A percentile compares a stretch with the other conserved stretches of the same genome.
phyloP scores from a whole-genome alignment of 2,888 invertebrate species.

The Aphodius granarius region DNA sequence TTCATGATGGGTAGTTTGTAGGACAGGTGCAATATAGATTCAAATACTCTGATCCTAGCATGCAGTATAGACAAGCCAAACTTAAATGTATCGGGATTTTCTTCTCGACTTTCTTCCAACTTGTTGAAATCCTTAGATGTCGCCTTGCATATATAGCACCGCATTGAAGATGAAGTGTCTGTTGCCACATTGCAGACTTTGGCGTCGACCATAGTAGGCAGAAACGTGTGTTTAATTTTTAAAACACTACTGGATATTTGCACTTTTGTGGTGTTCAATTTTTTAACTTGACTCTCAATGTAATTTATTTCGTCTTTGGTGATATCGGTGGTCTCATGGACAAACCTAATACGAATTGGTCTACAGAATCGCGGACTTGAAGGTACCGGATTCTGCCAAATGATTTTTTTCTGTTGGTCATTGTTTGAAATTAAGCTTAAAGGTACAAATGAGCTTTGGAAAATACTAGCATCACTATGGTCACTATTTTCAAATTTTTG shows the following conservation, averaged over 20 bases:
- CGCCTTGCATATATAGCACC: constrained; percentile 37
- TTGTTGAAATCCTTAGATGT: constrained; percentile 37
- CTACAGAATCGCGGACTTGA: constrained; percentile 39
- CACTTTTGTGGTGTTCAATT: constrained; percentile 23
- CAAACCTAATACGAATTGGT: constrained; percentile 39
- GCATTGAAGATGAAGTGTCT: constrained; percentile 26
- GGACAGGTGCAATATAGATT: constrained; percentile 40
- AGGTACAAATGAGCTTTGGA: constrained; percentile 35
- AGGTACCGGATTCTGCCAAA: constrained; percentile 41
- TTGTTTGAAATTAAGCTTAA: constrained; percentile 25
- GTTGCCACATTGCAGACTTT: constrained; percentile 38
- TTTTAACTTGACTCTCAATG: constrained; percentile 23
- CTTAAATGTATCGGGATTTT: constrained; percentile 31
- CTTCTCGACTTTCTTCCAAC: constrained; percentile 23
- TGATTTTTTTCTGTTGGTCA: constrained; percentile 26
- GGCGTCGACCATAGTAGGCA: constrained; percentile 38
- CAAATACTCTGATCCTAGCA: constrained; percentile 40
- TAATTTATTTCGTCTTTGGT: constrained; percentile 36
- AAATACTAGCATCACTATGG: constrained; percentile 21
- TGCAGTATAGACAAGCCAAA: constrained; percentile 36
- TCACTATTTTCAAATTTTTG: constrained; percentile 18
- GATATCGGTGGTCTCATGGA: constrained; percentile 36
- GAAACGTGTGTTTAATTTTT: constrained; percentile 21
- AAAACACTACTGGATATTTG: too few species aligned
- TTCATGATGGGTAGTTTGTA: constrained; percentile 43